These are phyloP conservation scores for Fopius arisanus DNA, from an alignment of 1,140 invertebrate species.

Conservation along the genomic window DNA sequence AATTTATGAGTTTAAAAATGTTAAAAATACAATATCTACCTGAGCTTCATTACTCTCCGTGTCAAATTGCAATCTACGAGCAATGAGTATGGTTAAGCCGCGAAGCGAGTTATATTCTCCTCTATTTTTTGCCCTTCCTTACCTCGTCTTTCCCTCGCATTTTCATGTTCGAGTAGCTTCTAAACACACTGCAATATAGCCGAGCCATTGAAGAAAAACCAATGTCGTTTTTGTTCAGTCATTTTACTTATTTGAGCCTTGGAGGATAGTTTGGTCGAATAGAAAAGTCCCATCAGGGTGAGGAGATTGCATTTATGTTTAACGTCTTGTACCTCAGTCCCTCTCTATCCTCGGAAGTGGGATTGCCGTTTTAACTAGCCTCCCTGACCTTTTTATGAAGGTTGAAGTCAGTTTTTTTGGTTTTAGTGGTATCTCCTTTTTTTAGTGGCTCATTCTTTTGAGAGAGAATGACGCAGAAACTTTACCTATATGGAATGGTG, in stretches of 20 bases:
- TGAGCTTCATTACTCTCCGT: conserved; percentile 61
- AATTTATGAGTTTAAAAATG: background rate
- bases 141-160: conserved; percentile 16
- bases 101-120: conserved; percentile 11
- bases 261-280: conserved; percentile 54
- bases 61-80: conserved; percentile 63
- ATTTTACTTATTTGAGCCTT: conserved; percentile 28
- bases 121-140: conserved; percentile 47
- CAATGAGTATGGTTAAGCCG: conserved; percentile 53
- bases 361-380: conserved; percentile 29
- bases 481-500: background rate
- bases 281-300: conserved; percentile 45
- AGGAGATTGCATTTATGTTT: conserved; percentile 19
- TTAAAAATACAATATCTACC: conserved; percentile 1
- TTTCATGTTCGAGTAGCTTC: background rate
- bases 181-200: background rate
- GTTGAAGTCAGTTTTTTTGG: background rate
- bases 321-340: background rate
- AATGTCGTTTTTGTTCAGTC: background rate
- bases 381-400: conserved; percentile 3
- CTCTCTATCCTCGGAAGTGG: conserved; percentile 21
- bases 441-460: conserved; percentile 16
- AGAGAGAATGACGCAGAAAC: background rate
- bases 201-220: background rate
- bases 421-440: conserved; percentile 14